These are phyloP conservation scores for Axea sp. DNA, from an alignment of 2,888 invertebrate genomes.

Conservation along the genomic window DNA sequence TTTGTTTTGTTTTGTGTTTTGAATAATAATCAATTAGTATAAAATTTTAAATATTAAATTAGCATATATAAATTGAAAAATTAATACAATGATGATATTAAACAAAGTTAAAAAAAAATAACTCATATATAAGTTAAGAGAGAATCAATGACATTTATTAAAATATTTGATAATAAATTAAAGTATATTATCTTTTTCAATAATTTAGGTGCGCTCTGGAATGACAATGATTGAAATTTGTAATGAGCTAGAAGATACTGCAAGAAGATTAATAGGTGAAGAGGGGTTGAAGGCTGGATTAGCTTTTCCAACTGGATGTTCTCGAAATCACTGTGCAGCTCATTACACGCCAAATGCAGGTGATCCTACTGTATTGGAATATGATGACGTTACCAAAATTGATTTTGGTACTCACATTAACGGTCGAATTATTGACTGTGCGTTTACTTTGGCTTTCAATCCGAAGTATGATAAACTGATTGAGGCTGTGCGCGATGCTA, in stretches of 20 bases:
- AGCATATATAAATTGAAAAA: no score
- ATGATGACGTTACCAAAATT: conserved; percentile 99
- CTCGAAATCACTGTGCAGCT: conserved; percentile 99
- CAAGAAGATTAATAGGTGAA: conserved; percentile 94
- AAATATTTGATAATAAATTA: no score
- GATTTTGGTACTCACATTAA: conserved; percentile 99
- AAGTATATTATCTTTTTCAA: no score
- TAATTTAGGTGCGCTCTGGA: conserved; percentile 89
- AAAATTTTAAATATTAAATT: no score
- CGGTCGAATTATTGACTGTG: conserved; percentile 99
- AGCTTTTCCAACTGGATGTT: conserved; percentile 98
- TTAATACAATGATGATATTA: no score
- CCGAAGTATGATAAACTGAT: conserved; percentile 96
- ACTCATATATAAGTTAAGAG: no score
- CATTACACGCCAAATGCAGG: conserved; percentile 99
- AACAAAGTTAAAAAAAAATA: no score
- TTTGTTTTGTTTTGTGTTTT: no score
- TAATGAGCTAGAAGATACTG: conserved; percentile 95
- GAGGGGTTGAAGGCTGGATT: conserved; percentile 96
- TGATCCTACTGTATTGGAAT: conserved; percentile 94
- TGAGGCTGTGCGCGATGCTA: conserved; percentile 98
- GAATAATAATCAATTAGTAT: no score
- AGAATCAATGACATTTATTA: no score
- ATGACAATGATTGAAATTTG: conserved; percentile 99
- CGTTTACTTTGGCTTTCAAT: conserved; percentile 98